phyloP scores from a whole-genome alignment of 2,797 vertebrate species.

The Poeciliopsis gracilis region DNA sequence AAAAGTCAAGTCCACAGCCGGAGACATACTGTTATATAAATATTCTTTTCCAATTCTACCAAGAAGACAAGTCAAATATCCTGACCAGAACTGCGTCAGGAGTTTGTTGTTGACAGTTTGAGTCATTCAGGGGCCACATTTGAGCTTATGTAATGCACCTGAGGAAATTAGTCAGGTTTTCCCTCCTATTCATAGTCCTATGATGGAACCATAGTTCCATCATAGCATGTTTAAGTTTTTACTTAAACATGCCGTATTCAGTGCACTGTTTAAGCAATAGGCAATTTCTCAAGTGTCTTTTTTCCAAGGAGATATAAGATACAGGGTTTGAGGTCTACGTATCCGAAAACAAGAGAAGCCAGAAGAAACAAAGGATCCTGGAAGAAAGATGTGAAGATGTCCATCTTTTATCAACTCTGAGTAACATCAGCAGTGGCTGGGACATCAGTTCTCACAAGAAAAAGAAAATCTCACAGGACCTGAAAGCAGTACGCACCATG shows the following conservation, averaged over 20 bases:
- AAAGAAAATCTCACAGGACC: conserved; percentile 8
- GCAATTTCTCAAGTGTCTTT: no score
- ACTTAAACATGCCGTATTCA: no score
- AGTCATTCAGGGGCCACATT: not conserved
- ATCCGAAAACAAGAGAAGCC: conserved; percentile 51
- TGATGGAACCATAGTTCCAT: conserved; percentile 26
- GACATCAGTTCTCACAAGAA: conserved; percentile 63
- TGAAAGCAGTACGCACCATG: conserved; percentile 44
- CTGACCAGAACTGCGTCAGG: not conserved
- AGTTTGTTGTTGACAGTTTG: not conserved
- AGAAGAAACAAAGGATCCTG: conserved; percentile 48
- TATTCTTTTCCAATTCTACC: not conserved
- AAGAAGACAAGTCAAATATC: not conserved
- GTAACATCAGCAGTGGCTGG: conserved; percentile 48
- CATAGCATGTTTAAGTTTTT: no score
- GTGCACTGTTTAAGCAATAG: no score
- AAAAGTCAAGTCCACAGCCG: no score
- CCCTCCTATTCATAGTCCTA: not conserved
- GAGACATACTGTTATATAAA: not conserved
- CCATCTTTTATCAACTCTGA: conserved; percentile 67
- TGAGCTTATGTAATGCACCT: not conserved
- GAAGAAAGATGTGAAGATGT: conserved; percentile 25
- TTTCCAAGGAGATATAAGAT: conserved; percentile 21
- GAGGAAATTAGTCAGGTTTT: not conserved
- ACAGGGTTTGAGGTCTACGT: conserved; percentile 23